Evolutionary conservation across 1,140 invertebrate species (phyloP), one percentile per base, ranked within the genome.

Genomic region (Rhynchophorus ferrugineus): DNA sequence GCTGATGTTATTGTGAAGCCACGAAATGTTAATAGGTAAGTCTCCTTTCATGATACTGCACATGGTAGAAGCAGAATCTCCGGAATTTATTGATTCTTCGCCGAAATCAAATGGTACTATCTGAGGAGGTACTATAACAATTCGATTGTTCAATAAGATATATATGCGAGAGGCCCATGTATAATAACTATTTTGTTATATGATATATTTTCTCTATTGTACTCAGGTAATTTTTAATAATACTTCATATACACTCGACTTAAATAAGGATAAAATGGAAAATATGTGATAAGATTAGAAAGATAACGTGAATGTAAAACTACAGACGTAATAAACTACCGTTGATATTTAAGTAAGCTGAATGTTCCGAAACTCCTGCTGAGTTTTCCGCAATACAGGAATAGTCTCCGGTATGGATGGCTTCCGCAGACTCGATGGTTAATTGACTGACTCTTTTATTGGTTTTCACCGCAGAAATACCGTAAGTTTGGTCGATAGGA

Each of bases 51-150:
- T 73, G 3, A 84, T 74, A 1, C 74, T 75, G 63, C 83, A 85
- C 50, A 76, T 74, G 58, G 75, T 70, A 34, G 75, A 77, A 24
- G 76, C 75, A 44, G 78, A 77, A 59, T 85, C 81, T 29, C 81
- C 82, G 49, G 77, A 76, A 66, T 84, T 84, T 17, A 83, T 74
- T 29, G 80, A 75, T 37, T 82, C 78, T 52, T 84, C 80, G 14
- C 82, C 82, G 61, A 87, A 85, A 37, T 75, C 71, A 68, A 87
- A 85, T 43, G 81, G 82, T 71, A 80, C 76, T 56, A 88, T 81
- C 69, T 78, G 74, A 14, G 79, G 79, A 54, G 74, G 67, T 60
- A 80, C 78, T 81, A 57, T 11, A 48, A 91, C 54, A 63, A 46
- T 35, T 7, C 35, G 17, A 22, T n/a, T 11, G 9, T 24, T 29